Conservation (phyloP, 2,113 vertebrate genomes). For the Chauna torquata region DNA sequence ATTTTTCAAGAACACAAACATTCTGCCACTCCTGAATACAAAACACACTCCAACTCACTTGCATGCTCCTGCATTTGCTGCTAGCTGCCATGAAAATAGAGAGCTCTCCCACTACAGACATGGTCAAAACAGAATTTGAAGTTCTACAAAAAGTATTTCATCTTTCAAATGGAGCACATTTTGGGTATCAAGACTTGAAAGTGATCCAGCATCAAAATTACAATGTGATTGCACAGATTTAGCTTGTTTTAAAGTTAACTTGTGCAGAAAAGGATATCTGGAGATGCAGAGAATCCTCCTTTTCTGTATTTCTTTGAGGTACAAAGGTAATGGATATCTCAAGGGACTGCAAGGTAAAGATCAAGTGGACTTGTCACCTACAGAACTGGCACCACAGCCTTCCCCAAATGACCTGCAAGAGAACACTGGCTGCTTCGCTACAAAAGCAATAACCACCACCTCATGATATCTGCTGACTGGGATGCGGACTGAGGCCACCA, state of each 20-base stretch:
- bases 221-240: background rate
- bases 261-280: background rate
- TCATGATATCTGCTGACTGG: rapidly evolving
- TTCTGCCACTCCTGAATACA: background rate
- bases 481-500: background rate
- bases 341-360: background rate
- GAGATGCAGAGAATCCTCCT: background rate
- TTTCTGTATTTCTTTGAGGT: background rate
- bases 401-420: background rate
- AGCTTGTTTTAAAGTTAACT: background rate
- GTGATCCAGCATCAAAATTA: background rate
- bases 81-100: background rate
- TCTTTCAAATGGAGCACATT: background rate
- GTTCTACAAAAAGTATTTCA: background rate
- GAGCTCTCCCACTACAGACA: background rate
- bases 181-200: background rate
- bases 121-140: background rate
- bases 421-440: background rate
- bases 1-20: background rate
- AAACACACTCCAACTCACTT: background rate
- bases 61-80: background rate
- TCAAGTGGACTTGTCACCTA: background rate
- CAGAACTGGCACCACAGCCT: background rate
- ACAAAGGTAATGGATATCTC: background rate
- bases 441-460: background rate